Conservation (phyloP, 2,888 invertebrate species). For the Rhorus exstirpatorius region DNA sequence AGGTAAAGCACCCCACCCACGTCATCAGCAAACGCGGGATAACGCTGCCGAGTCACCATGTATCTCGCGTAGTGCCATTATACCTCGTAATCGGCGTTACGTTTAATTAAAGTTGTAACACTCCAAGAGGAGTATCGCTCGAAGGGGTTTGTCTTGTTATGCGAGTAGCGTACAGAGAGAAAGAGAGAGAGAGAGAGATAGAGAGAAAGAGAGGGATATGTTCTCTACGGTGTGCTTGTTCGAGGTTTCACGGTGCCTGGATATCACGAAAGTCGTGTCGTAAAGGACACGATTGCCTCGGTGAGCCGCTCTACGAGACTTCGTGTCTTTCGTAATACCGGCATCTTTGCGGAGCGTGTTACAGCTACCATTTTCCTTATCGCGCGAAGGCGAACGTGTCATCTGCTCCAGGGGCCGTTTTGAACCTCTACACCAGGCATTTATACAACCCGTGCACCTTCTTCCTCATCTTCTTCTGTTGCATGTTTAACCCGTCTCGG, state of each 20-base stretch:
- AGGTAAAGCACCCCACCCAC: slow-evolving; percentile 18
- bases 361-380: slow-evolving; percentile 83
- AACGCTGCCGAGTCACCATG: slow-evolving; percentile 52
- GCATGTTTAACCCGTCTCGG: neutral
- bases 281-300: slow-evolving; percentile 82
- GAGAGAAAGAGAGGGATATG: slow-evolving; percentile 24
- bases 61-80: slow-evolving; percentile 65
- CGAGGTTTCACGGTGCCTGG: slow-evolving; percentile 58
- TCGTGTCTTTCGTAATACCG: slow-evolving; percentile 83
- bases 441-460: slow-evolving; percentile 45
- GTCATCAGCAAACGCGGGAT: slow-evolving; percentile 57
- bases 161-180: slow-evolving; percentile 67
- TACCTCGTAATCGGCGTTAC: slow-evolving; percentile 72
- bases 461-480: slow-evolving; percentile 23
- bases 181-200: slow-evolving; percentile 36
- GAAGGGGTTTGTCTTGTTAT: slow-evolving; percentile 70
- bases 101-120: slow-evolving; percentile 83
- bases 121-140: slow-evolving; percentile 65
- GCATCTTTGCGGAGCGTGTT: slow-evolving; percentile 85
- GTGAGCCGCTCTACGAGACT: slow-evolving; percentile 69
- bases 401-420: slow-evolving; percentile 80
- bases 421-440: slow-evolving; percentile 50
- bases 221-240: slow-evolving; percentile 62
- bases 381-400: slow-evolving; percentile 83
- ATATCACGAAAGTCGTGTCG: slow-evolving; percentile 79